Base-by-base conservation (phyloP, 2,888 invertebrate species). In the Prosapia bicincta region DNA sequence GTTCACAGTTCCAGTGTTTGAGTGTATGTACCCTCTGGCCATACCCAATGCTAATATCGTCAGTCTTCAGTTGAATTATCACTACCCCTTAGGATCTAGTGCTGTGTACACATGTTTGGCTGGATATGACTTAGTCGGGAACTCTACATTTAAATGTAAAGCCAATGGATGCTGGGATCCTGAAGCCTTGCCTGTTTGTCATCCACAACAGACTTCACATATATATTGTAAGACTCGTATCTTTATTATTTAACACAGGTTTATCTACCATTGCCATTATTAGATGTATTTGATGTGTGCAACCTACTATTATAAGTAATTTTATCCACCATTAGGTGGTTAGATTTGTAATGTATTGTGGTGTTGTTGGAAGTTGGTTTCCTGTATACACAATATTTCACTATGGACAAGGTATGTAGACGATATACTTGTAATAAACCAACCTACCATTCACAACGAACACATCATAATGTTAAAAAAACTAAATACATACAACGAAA, bases 101-200 rank as follows among this genome's bases (percentile, higher is more conserved):
- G 71, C 74, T 7, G 72, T 74, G n/a, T 76, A 76, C 54, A 28
- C 74, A n/a, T 76, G 76, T 26, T 26, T 26, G 20, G n/a, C 73
- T 5, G 76, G 74, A 28, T 76, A 76, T 54, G 66, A 76, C 23
- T 43, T 76, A 67, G 70, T 72, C 20, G 76, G 76, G 13, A 66
- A 70, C 15, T 66, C 73, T 23, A 23, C 54, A 5, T 38, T 76
- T 28, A 76, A 71, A 28, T 76, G 76, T 23, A 28, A 43, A 2
- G 26, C 43, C 9, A 71, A 67, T 38, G 76, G 76, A 20, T 76
- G 76, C 54, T 76, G 76, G 76, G 67, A 74, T 28, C 76, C 76
- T 3, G 26, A 38, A 26, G 71, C 71, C 6, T 28, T 74, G 23
- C 76, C 76, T n/a, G 70, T 71, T 5, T 76, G 76, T 24, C 66